A percentile compares a stretch with the other conserved stretches of the same genome.
Evolutionary conservation across 2,888 invertebrate genomes (phyloP).

Genomic region (Zygaena filipendulae): DNA sequence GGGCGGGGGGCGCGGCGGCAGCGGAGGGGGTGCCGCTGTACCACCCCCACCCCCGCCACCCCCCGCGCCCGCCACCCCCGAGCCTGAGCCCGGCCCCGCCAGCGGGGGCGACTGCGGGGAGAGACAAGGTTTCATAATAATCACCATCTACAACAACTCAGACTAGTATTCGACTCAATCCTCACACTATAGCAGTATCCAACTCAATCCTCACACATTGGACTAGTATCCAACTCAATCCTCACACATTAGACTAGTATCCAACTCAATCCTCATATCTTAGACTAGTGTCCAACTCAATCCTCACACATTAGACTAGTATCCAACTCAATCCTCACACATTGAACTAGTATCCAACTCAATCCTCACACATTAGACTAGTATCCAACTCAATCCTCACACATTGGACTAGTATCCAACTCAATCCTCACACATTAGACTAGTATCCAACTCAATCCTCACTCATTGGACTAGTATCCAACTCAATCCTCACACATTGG

Average conservation of each 20-base stretch:
- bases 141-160: too few species aligned
- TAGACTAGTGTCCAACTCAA: not conserved
- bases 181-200: too few species aligned
- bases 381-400: too few species aligned
- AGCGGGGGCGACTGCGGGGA: slow-evolving; percentile 12
- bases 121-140: too few species aligned
- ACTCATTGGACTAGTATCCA: not conserved
- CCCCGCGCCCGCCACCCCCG: slow-evolving; percentile 12
- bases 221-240: not conserved
- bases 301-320: too few species aligned
- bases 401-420: not conserved
- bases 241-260: too few species aligned
- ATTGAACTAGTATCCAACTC: not conserved
- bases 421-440: not conserved
- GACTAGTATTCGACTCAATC: not conserved
- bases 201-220: too few species aligned
- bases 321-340: too few species aligned
- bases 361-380: too few species aligned
- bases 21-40: slow-evolving; percentile 31
- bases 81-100: slow-evolving; percentile 16
- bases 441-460: too few species aligned
- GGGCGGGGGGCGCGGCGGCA: slow-evolving; percentile 49
- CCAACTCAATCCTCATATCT: too few species aligned
- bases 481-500: not conserved
- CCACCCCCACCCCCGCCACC: slow-evolving; percentile 20